Base-by-base conservation (phyloP, 2,888 invertebrate species). In the Hyposoter dolosus region DNA sequence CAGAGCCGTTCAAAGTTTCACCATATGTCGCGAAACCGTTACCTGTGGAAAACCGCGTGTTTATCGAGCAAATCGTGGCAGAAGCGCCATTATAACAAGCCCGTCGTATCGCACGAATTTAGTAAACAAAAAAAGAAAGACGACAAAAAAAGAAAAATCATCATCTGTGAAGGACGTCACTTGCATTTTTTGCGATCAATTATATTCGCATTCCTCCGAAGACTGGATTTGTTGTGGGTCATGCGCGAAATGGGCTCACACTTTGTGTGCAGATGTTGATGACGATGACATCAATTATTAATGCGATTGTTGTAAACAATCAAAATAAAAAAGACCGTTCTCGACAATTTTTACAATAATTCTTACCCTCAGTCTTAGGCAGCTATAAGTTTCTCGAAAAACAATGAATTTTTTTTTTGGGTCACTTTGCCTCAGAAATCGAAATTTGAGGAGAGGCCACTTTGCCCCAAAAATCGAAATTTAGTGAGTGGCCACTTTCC, bases 371-470 rank as follows among this genome's bases (percentile, higher is more conserved):
- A n/a, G n/a, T n/a, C n/a, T n/a, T n/a, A n/a, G n/a, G n/a, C n/a
- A n/a, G n/a, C n/a, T n/a, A n/a, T n/a, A n/a, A n/a, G n/a, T n/a
- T 47, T 47, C 47, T 17, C 17, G 4, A 17, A 47, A 47, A n/a
- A 47, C 15, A n/a, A 47, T 4, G 47, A 47, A 47, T 10, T 47
- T 47, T 47, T 47, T 32, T 32, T 32, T 32, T 32, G 1, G 1
- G 32, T 32, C 32, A 32, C 32, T 32, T 32, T 32, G 32, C 32
- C 32, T 1, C 32, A 32, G 32, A 32, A 32, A 32, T 32, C 32
- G 3, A 32, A 28, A 60, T 9, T 32, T 63, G 43, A 35, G 19
- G 75, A 32, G 40, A 69, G 71, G 63, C 47, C 75, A 65, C 76
- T 40, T n/a, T 23, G 65, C n/a, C n/a, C n/a, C n/a, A n/a, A n/a